phyloP scores from a whole-genome alignment of 2,888 invertebrate species.

The Agrotis puta region DNA sequence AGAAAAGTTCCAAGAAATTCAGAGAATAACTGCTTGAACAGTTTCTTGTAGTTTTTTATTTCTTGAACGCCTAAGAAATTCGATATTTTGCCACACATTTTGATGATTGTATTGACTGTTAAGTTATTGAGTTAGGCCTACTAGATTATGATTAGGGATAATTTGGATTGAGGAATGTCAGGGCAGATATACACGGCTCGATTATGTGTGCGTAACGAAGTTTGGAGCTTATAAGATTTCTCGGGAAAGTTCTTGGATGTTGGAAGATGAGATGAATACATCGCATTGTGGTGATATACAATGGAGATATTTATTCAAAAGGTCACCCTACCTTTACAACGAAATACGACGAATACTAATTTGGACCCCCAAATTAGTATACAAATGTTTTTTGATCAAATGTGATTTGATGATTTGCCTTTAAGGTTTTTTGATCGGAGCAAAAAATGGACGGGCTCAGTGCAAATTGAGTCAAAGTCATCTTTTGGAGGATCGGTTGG shows the following conservation, averaged over 20 bases:
- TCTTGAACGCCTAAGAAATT: constrained; percentile 61
- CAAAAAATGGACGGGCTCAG: too few relatives aligned
- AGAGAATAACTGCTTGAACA: constrained; percentile 65
- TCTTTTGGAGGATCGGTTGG: too few relatives aligned
- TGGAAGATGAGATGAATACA: neutral
- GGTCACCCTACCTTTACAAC: too few relatives aligned
- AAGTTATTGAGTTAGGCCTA: constrained; percentile 9
- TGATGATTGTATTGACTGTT: constrained; percentile 2
- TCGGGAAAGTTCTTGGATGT: neutral
- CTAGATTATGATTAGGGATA: constrained; percentile 41
- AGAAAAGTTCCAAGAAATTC: constrained; percentile 69
- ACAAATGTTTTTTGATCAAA: too few relatives aligned
- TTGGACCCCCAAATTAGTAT: too few relatives aligned
- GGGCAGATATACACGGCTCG: neutral
- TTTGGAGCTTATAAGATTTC: neutral
- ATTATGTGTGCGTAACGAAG: neutral
- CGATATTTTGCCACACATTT: constrained; percentile 40
- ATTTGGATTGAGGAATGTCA: neutral
- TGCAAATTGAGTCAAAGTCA: too few relatives aligned
- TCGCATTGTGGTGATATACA: neutral
- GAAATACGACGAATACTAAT: too few relatives aligned
- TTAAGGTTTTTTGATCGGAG: too few relatives aligned
- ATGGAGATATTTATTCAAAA: too few relatives aligned
- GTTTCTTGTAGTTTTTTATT: constrained; percentile 52
- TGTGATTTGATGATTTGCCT: too few relatives aligned